These are phyloP conservation scores for Platorchestia sp. DNA, from an alignment of 1,140 invertebrate species.

Conservation along the genomic window DNA sequence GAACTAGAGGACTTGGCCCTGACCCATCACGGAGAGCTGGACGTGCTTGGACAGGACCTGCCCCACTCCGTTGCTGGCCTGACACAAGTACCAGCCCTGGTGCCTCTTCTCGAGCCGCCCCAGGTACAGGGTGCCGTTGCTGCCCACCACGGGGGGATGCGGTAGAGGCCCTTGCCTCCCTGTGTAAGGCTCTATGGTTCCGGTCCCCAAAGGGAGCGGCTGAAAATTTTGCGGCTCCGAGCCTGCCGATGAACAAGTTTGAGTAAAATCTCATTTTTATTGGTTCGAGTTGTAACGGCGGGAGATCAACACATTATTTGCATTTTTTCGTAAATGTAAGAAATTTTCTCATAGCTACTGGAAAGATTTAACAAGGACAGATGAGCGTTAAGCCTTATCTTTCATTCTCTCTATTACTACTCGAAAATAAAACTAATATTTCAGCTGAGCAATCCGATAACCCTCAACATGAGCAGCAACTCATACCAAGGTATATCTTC, in stretches of 20 bases:
- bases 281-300: too few species aligned
- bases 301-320: not conserved
- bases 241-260: not conserved
- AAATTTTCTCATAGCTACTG: too few species aligned
- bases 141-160: slow-evolving; percentile 4
- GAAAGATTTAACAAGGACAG: too few species aligned
- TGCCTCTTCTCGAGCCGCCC: slow-evolving; percentile 39
- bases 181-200: not conserved
- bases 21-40: slow-evolving; percentile 47
- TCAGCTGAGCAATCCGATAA: too few species aligned
- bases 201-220: not conserved
- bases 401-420: too few species aligned
- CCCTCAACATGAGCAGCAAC: too few species aligned
- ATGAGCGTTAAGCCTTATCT: too few species aligned
- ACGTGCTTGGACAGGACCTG: slow-evolving; percentile 37
- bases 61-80: slow-evolving; percentile 57
- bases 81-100: slow-evolving; percentile 51
- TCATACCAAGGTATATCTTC: too few species aligned
- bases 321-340: too few species aligned
- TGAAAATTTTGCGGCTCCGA: slow-evolving; percentile 20
- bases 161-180: not conserved
- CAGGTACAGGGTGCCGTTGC: slow-evolving; percentile 36
- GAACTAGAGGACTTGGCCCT: not conserved
- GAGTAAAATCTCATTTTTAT: not conserved
- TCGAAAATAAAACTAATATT: too few species aligned